These are phyloP conservation scores for Tiphia femorata DNA, from an alignment of 2,888 invertebrate species.

Conservation along the genomic window DNA sequence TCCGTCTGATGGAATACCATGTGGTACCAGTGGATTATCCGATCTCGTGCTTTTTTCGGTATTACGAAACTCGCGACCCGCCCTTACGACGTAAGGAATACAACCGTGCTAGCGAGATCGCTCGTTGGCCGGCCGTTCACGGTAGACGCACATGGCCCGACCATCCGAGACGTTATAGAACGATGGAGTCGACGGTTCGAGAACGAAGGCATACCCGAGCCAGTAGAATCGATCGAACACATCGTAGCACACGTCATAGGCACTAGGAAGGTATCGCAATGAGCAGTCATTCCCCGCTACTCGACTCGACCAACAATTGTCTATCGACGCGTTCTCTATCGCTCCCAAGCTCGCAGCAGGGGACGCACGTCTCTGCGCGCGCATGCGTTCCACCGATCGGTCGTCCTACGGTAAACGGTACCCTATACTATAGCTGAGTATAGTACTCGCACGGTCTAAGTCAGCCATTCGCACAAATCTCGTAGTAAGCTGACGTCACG, in stretches of 20 bases:
- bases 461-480: no score
- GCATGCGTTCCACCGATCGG: no score
- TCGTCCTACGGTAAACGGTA: no score
- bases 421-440: no score
- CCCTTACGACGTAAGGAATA: slow-evolving; percentile 3
- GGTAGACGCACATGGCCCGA: slow-evolving; percentile 20
- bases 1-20: slow-evolving; percentile 19
- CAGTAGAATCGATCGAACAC: slow-evolving; percentile 72
- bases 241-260: slow-evolving; percentile 73
- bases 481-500: no score
- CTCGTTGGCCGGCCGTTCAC: slow-evolving; percentile 11
- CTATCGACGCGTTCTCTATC: no score
- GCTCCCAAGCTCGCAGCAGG: no score
- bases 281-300: no score
- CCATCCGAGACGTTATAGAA: slow-evolving; percentile 54
- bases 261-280: slow-evolving; percentile 69
- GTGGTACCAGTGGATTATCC: slow-evolving; percentile 23
- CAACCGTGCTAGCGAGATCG: not conserved
- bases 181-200: slow-evolving; percentile 70
- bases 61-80: not conserved
- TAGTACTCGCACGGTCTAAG: no score
- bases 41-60: slow-evolving; percentile 11
- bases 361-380: no score
- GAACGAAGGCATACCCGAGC: slow-evolving; percentile 70
- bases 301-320: no score